Conservation (phyloP, 2,888 invertebrate species). For the Branchinecta sandiegonensis region DNA sequence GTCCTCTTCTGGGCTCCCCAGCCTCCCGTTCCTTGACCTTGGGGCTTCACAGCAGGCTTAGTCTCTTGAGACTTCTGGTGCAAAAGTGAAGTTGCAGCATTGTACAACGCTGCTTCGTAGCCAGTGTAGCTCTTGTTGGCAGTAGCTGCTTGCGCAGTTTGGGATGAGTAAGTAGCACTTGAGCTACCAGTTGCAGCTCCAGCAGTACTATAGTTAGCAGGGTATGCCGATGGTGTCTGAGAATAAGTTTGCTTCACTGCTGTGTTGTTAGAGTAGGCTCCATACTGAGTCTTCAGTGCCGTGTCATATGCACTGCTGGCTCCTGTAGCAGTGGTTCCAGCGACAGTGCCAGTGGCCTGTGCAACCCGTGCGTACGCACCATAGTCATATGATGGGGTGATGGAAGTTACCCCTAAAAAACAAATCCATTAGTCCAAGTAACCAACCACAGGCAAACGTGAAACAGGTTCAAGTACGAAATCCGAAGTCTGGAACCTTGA, state of each 20-base stretch:
- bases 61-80: constrained; percentile 52
- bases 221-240: neutral
- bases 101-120: constrained; percentile 88
- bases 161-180: neutral
- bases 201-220: neutral
- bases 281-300: constrained; percentile 9
- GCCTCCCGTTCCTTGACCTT: constrained; percentile 40
- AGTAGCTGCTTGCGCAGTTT: neutral
- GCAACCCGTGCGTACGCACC: constrained; percentile 2
- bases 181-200: neutral
- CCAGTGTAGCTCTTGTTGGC: constrained; percentile 40
- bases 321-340: neutral
- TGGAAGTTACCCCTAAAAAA: neutral
- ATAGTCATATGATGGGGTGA: constrained; percentile 14
- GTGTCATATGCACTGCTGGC: neutral
- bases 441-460: no score
- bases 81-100: constrained; percentile 87
- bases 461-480: no score
- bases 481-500: no score
- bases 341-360: neutral
- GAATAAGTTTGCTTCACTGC: neutral
- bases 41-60: constrained; percentile 31
- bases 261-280: neutral
- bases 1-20: constrained; percentile 43
- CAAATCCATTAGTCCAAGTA: no score